These are phyloP conservation scores for Apamea anceps DNA, from an alignment of 2,888 invertebrate species.

Conservation along the genomic window DNA sequence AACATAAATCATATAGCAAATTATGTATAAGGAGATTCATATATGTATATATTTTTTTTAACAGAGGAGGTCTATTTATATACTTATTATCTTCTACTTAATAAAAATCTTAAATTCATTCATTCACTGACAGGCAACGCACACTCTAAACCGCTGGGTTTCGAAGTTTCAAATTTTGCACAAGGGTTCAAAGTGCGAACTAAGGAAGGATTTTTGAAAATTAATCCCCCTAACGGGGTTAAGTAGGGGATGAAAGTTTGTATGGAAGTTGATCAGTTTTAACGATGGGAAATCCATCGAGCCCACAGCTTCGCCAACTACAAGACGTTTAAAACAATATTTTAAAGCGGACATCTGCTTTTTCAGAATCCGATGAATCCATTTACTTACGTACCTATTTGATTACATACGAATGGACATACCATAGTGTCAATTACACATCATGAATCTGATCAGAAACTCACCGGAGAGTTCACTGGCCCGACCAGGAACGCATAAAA, in stretches of 20 bases:
- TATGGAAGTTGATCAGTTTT: background rate
- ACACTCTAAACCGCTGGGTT: background rate
- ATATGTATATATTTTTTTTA: too few species aligned
- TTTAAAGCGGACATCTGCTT: background rate
- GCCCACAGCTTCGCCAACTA: background rate
- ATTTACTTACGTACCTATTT: background rate
- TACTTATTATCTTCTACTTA: background rate
- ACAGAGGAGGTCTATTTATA: background rate
- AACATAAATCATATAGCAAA: too few species aligned
- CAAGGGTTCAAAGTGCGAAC: too few species aligned
- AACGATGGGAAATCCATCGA: background rate
- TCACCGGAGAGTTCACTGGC: conserved; percentile 53
- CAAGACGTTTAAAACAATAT: background rate
- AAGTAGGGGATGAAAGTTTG: background rate
- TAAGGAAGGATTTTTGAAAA: background rate
- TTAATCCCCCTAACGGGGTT: background rate
- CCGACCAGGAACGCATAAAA: conserved; percentile 58
- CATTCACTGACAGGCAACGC: background rate
- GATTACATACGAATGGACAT: background rate
- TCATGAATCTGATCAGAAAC: conserved; percentile 5
- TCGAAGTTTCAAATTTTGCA: background rate
- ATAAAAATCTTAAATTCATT: background rate
- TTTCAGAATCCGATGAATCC: background rate
- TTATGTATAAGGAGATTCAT: too few species aligned
- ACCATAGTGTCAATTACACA: conserved; percentile 11